Conservation (phyloP, 1,140 invertebrate species). For the Drosophila seguyi region DNA sequence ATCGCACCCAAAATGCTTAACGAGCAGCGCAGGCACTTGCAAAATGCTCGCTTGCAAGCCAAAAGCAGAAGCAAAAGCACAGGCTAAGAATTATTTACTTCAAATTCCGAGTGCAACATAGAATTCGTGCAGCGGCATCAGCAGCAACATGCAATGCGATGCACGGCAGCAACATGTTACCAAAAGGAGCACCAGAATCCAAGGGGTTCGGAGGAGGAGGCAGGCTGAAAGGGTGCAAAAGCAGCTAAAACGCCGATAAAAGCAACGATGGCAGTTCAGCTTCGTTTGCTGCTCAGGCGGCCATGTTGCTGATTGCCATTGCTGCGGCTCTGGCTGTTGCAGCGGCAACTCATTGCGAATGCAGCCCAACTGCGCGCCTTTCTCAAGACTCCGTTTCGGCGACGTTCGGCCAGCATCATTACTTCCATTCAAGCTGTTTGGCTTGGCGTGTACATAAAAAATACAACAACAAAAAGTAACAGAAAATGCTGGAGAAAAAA, state of each 20-base stretch:
- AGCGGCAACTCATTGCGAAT: slow-evolving; percentile 79
- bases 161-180: slow-evolving; percentile 75
- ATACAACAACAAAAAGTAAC: slow-evolving; percentile 35
- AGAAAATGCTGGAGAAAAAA: slow-evolving; percentile 13
- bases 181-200: slow-evolving; percentile 46
- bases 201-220: neutral
- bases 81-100: slow-evolving; percentile 79
- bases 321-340: slow-evolving; percentile 43
- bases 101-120: slow-evolving; percentile 81
- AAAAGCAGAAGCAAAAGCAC: slow-evolving; percentile 32
- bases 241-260: slow-evolving; percentile 77
- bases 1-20: slow-evolving; percentile 78
- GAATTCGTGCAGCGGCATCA: slow-evolving; percentile 73
- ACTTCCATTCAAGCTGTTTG: slow-evolving; percentile 84
- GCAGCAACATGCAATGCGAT: slow-evolving; percentile 58
- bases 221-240: slow-evolving; percentile 22
- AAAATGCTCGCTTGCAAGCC: slow-evolving; percentile 56
- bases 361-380: slow-evolving; percentile 77
- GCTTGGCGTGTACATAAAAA: slow-evolving; percentile 81
- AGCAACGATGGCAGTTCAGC: slow-evolving; percentile 79
- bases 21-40: slow-evolving; percentile 76
- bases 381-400: slow-evolving; percentile 73
- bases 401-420: slow-evolving; percentile 74
- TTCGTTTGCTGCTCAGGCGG: slow-evolving; percentile 82
- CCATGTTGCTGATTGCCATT: slow-evolving; percentile 82